Evolutionary conservation across 2,888 invertebrate genomes (phyloP).

Genomic region (Empis livida): DNA sequence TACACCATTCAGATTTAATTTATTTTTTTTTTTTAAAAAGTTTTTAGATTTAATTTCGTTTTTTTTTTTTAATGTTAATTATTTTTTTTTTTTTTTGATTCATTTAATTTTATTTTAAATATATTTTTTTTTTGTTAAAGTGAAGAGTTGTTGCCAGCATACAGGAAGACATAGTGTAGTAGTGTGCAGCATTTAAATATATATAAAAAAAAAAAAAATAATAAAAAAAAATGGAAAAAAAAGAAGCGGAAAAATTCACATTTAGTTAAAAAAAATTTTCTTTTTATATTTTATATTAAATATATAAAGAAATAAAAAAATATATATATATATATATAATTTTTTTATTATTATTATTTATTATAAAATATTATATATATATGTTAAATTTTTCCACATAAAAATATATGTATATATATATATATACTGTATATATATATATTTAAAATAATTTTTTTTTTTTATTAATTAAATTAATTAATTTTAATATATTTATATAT

Average conservation of each 20-base stretch:
- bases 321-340: not conserved
- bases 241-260: not conserved
- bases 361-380: no score
- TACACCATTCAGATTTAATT: not conserved
- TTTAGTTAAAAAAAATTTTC: not conserved
- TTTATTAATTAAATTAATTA: no score
- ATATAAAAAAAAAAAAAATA: not conserved
- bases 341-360: not conserved
- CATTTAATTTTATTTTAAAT: not conserved
- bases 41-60: not conserved
- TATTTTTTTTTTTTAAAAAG: no score
- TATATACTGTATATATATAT: no score
- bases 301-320: not conserved
- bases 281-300: no score
- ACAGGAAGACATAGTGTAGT: conserved; percentile 1
- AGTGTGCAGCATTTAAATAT: not conserved
- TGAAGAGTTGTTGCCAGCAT: not conserved
- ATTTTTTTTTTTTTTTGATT: not conserved
- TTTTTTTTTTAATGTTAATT: not conserved
- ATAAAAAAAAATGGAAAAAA: not conserved
- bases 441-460: no score
- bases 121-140: not conserved
- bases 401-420: no score
- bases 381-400: no score
- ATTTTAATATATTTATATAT: no score